These are phyloP conservation scores for Enteromius viviparus DNA, from an alignment of 2,797 vertebrate species.

Conservation along the genomic window DNA sequence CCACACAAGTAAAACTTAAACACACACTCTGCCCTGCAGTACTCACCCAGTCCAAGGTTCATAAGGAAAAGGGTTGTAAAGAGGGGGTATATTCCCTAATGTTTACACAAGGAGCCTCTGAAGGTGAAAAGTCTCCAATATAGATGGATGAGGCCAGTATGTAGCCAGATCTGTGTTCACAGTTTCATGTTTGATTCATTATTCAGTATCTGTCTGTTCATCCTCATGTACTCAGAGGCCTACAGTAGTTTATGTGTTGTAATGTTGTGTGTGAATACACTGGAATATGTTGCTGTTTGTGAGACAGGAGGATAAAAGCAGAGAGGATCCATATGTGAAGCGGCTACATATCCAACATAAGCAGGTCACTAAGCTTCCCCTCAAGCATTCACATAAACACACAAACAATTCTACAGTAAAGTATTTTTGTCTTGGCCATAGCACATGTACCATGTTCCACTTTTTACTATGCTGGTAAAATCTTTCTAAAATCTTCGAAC, in stretches of 20 bases:
- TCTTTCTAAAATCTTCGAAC: neutral
- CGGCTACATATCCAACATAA: neutral
- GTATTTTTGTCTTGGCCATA: neutral
- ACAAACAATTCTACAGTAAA: neutral
- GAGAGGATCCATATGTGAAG: neutral
- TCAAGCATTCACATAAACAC: conserved; percentile 9
- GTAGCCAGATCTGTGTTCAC: neutral
- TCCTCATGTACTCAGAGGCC: neutral
- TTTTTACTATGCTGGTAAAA: neutral
- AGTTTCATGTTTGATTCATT: neutral
- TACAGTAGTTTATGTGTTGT: neutral
- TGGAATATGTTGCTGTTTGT: neutral
- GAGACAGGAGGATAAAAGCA: neutral
- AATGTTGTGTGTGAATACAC: conserved; percentile 8
- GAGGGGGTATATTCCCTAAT: neutral
- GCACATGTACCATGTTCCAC: conserved; percentile 5
- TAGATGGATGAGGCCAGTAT: conserved; percentile 4
- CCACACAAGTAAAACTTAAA: neutral
- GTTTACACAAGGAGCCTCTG: conserved; percentile 43
- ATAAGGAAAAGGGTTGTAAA: conserved; percentile 5
- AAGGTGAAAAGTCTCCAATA: conserved; percentile 37
- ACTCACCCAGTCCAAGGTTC: conserved; percentile 42
- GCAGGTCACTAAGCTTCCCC: neutral
- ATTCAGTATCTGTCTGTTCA: conserved; percentile 1
- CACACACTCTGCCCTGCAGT: neutral